phyloP scores from a whole-genome alignment of 2,113 vertebrate species.

The Aspiorhynchus laticeps region DNA sequence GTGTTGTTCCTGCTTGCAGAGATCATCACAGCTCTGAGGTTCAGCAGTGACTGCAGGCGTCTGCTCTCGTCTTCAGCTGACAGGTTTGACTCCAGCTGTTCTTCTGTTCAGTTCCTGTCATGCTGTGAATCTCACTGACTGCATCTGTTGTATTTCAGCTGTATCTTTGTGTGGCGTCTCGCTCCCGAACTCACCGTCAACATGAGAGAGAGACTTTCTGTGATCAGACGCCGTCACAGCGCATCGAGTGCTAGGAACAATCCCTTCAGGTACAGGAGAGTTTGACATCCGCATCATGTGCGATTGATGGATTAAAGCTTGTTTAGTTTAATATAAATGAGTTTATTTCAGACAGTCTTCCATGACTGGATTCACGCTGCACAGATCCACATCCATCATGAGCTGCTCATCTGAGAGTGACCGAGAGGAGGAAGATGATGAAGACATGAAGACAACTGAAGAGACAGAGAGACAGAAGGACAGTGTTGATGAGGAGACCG shows the following conservation, averaged over 20 bases:
- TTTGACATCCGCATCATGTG: neutral
- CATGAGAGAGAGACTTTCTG: constrained; percentile 88
- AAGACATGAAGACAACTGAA: constrained; percentile 71
- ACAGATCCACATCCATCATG: constrained; percentile 70
- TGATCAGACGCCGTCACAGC: constrained; percentile 73
- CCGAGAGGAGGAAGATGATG: constrained; percentile 63
- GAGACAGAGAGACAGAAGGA: constrained; percentile 54
- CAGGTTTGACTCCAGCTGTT: constrained; percentile 80
- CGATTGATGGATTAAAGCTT: neutral
- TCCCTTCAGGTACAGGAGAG: constrained; percentile 70
- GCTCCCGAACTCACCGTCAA: constrained; percentile 92
- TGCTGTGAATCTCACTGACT: neutral
- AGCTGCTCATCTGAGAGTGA: constrained; percentile 88
- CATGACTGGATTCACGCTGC: constrained; percentile 67
- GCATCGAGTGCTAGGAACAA: constrained; percentile 63
- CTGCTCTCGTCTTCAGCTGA: constrained; percentile 96
- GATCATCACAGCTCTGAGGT: constrained; percentile 94
- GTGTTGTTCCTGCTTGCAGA: constrained; percentile 74
- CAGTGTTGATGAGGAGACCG: constrained; percentile 75
- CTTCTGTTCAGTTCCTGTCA: neutral
- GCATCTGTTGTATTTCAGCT: constrained; percentile 73
- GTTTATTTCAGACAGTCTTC: constrained; percentile 19
- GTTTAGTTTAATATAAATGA: neutral
- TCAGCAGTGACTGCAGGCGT: constrained; percentile 93
- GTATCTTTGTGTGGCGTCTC: constrained; percentile 95